Conservation (phyloP, 2,797 vertebrate species). For the Notolabrus celidotus region DNA sequence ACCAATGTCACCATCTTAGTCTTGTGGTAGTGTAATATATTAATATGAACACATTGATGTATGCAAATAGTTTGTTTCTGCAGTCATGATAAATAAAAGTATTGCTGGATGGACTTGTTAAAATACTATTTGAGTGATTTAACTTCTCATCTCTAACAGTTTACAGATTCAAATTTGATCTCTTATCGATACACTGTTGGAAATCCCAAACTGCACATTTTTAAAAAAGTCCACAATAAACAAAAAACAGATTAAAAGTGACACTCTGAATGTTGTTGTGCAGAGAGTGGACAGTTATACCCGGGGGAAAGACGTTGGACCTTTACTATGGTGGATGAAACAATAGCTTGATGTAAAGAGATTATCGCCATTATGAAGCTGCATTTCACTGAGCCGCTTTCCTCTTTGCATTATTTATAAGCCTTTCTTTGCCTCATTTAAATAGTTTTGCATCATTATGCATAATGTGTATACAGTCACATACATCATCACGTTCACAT, state of each 20-base stretch:
- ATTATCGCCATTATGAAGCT: constrained; percentile 40
- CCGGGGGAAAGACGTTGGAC: constrained; percentile 12
- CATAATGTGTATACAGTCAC: constrained; percentile 16
- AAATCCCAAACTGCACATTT: not conserved
- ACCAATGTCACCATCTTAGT: too few species aligned
- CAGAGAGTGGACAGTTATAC: constrained; percentile 10
- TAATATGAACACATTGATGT: too few species aligned
- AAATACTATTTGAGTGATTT: too few species aligned
- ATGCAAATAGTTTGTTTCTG: too few species aligned
- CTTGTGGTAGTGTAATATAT: too few species aligned
- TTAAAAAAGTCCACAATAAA: too few species aligned
- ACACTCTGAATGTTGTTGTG: not conserved
- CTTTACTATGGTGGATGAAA: constrained; percentile 17
- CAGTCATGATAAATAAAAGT: too few species aligned
- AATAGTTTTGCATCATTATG: constrained; percentile 58
- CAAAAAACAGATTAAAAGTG: not conserved
- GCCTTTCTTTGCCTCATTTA: constrained; percentile 27
- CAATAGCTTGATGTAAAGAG: constrained; percentile 38
- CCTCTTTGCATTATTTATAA: constrained; percentile 52
- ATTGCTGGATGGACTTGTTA: too few species aligned
- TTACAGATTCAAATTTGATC: too few species aligned
- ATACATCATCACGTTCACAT: constrained; percentile 12
- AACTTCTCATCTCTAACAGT: too few species aligned
- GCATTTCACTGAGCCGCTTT: constrained; percentile 32
- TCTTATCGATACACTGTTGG: not conserved